Percentiles rank a stretch among this genome's conserved stretches.
phyloP scores from a whole-genome alignment of 1,140 invertebrate species.

The Delia radicum region DNA sequence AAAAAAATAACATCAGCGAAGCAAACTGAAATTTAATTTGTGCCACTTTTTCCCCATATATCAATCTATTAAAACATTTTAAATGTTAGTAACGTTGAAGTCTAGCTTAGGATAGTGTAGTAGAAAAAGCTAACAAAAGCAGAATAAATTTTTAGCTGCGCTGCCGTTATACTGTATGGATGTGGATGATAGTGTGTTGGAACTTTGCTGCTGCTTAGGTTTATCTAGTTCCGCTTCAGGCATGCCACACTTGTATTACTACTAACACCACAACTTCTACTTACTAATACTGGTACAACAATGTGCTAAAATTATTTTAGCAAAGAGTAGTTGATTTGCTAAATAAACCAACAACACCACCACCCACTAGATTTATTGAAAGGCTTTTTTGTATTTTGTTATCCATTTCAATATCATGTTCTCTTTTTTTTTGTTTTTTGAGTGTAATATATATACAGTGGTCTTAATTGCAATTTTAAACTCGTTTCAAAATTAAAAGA shows the following conservation, averaged over 20 bases:
- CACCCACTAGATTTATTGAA: neutral
- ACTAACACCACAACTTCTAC: neutral
- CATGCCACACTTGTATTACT: neutral
- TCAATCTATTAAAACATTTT: slow-evolving; percentile 22
- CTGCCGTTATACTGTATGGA: neutral
- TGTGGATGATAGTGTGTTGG: neutral
- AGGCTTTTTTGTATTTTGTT: neutral
- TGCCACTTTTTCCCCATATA: slow-evolving; percentile 22
- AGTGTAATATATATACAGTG: neutral
- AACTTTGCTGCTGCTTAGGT: neutral
- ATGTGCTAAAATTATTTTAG: too few relatives aligned
- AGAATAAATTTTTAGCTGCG: neutral
- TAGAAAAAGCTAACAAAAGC: neutral
- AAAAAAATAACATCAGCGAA: slow-evolving; percentile 6
- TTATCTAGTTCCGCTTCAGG: slow-evolving; percentile 21
- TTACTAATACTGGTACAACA: neutral
- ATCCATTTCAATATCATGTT: neutral
- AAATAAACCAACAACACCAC: neutral
- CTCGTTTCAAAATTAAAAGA: too few relatives aligned
- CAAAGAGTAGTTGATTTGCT: neutral
- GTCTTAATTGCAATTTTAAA: neutral
- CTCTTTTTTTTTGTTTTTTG: neutral
- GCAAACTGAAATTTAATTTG: slow-evolving; percentile 13
- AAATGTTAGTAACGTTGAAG: neutral
- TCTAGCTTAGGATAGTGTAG: slow-evolving; percentile 7